These are phyloP conservation scores for Fulmarus glacialis DNA, from an alignment of 2,113 vertebrate species.

Conservation along the genomic window DNA sequence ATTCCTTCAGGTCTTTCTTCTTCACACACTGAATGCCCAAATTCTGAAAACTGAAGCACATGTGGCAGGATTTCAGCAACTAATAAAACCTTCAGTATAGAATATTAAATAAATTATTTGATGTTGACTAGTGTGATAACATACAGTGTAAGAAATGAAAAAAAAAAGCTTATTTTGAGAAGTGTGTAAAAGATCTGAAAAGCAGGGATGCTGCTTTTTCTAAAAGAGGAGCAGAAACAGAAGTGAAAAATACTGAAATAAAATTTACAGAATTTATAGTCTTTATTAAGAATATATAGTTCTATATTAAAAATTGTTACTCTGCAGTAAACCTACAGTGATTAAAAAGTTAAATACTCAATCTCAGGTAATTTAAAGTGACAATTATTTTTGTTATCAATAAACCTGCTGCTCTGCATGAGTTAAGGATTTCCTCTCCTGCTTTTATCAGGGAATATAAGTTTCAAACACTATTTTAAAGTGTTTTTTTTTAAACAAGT, in stretches of 20 bases:
- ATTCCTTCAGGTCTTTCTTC: constrained; percentile 94
- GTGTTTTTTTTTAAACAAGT: neutral
- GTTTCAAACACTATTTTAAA: neutral
- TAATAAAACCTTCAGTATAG: neutral
- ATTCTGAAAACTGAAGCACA: constrained; percentile 91
- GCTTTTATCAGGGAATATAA: neutral
- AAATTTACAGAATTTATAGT: neutral
- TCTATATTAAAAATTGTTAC: neutral
- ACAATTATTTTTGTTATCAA: neutral
- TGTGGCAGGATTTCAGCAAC: constrained; percentile 3
- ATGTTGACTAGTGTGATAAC: neutral
- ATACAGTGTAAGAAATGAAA: neutral
- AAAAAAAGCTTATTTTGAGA: neutral
- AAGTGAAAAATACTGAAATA: neutral
- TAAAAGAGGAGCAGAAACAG: neutral
- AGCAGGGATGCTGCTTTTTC: neutral
- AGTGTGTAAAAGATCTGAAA: neutral
- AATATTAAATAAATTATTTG: neutral
- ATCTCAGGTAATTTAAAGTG: neutral
- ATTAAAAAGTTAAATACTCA: neutral
- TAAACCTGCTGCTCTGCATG: neutral
- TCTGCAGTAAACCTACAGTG: neutral
- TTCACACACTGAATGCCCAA: constrained; percentile 97
- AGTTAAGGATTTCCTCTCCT: neutral
- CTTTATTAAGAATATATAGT: neutral